A percentile compares a stretch with the other conserved stretches of the same genome.
These are phyloP conservation scores for Neopipo cinnamomea DNA, from an alignment of 2,113 vertebrate species.

Conservation along the genomic window DNA sequence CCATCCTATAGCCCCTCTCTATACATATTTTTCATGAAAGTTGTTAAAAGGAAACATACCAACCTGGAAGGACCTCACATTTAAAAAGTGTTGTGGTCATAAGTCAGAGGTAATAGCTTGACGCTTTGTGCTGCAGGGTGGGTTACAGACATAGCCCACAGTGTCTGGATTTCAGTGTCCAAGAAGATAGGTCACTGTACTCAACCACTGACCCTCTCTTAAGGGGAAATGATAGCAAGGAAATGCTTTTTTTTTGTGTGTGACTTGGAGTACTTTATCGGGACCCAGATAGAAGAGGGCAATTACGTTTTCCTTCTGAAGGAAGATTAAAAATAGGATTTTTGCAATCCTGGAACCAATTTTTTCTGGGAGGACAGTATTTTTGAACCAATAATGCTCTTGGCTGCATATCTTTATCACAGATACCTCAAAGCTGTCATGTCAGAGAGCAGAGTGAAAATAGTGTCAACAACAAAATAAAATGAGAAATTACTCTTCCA, in stretches of 20 bases:
- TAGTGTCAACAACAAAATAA: conserved; percentile 29
- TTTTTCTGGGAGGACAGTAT: neutral
- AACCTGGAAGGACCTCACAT: neutral
- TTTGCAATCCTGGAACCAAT: neutral
- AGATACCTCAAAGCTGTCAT: conserved; percentile 13
- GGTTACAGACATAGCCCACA: neutral
- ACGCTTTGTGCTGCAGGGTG: neutral
- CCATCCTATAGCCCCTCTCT: neutral
- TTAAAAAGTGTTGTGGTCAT: neutral
- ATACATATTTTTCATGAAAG: neutral
- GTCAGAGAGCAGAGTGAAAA: neutral
- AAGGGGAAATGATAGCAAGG: neutral
- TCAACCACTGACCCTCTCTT: neutral
- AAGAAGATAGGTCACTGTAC: neutral
- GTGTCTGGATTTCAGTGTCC: neutral
- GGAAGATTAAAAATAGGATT: neutral
- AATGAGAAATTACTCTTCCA: conserved; percentile 46
- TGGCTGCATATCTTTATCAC: conserved; percentile 5
- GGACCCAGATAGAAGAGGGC: neutral
- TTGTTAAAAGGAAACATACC: conserved; percentile 9
- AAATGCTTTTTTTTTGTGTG: neutral
- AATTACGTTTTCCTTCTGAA: neutral
- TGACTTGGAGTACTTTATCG: neutral
- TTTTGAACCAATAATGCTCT: conserved; percentile 8
- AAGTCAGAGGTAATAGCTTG: conserved; percentile 8